These are phyloP conservation scores for Microtus agrestis DNA, from an alignment of 2,797 vertebrate species.

Conservation along the genomic window DNA sequence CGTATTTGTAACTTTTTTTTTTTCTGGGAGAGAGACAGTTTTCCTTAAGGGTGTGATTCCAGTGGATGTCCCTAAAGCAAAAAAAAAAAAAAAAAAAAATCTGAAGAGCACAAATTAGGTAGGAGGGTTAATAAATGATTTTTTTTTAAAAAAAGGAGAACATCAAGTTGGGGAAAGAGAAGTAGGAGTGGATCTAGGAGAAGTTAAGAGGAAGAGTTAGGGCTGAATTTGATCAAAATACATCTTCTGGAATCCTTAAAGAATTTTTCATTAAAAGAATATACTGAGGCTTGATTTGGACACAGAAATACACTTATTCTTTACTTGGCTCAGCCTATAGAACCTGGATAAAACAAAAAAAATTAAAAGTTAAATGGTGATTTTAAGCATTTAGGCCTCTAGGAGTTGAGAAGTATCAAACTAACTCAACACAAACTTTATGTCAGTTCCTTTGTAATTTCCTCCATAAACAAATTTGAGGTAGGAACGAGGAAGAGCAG, in stretches of 20 bases:
- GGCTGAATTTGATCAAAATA: not conserved
- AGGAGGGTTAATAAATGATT: not conserved
- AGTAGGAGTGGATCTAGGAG: not conserved
- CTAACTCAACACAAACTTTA: not conserved
- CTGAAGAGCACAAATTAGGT: not conserved
- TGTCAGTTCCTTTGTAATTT: not conserved
- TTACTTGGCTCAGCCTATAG: not conserved
- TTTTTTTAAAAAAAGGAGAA: not conserved
- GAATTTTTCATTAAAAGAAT: not conserved
- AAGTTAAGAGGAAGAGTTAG: not conserved
- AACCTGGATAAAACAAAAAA: not conserved
- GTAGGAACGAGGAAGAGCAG: not conserved
- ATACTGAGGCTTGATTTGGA: not conserved
- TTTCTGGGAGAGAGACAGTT: not conserved
- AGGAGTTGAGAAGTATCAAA: constrained; percentile 58
- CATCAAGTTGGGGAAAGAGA: not conserved
- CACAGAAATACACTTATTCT: not conserved
- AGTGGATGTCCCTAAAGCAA: not conserved
- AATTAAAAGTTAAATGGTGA: constrained; percentile 21
- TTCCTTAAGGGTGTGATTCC: not conserved
- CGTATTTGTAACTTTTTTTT: constrained; percentile 81
- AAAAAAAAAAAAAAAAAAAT: not conserved
- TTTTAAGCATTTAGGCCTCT: constrained; percentile 43
- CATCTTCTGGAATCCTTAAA: not conserved
- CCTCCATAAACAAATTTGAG: not conserved